Percentiles rank a stretch among this genome's conserved stretches.
Conservation (phyloP, 2,888 invertebrate genomes). For the Parnassius orleans region DNA sequence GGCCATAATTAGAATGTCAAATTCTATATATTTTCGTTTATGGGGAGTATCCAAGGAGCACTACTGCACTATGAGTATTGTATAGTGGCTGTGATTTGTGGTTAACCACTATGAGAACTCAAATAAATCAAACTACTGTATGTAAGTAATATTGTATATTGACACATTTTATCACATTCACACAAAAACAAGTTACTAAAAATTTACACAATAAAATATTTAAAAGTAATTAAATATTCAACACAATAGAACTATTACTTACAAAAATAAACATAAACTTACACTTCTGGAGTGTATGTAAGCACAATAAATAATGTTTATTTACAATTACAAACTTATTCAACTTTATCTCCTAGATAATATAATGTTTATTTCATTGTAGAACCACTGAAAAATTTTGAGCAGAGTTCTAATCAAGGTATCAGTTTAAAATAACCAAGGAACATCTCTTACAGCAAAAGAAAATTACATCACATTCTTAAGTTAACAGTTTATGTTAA, state of each 20-base stretch:
- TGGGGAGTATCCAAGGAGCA: not conserved
- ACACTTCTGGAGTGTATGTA: conserved; percentile 49
- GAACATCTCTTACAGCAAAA: conserved; percentile 32
- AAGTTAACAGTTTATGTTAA: conserved; percentile 27
- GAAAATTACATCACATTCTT: conserved; percentile 27
- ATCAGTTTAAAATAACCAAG: conserved; percentile 28
- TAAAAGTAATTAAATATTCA: conserved; percentile 66
- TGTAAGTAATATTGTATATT: conserved; percentile 76
- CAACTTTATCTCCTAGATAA: conserved; percentile 4
- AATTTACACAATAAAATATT: conserved; percentile 74
- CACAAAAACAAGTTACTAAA: conserved; percentile 74
- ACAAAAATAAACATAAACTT: conserved; percentile 61
- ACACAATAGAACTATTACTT: conserved; percentile 71
- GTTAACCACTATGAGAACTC: conserved; percentile 28
- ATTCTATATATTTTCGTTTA: not conserved
- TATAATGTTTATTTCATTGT: conserved; percentile 15
- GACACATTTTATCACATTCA: conserved; percentile 76
- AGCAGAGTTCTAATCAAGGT: conserved; percentile 17
- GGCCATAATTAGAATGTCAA: conserved; percentile 15
- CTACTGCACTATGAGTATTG: not conserved
- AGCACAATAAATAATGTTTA: conserved; percentile 57
- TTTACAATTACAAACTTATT: conserved; percentile 43
- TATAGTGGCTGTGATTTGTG: conserved; percentile 16
- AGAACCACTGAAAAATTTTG: conserved; percentile 27
- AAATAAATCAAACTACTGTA: conserved; percentile 51